Evolutionary conservation across 2,797 vertebrate species (phyloP).

Genomic region (Gobionotothen gibberifrons): DNA sequence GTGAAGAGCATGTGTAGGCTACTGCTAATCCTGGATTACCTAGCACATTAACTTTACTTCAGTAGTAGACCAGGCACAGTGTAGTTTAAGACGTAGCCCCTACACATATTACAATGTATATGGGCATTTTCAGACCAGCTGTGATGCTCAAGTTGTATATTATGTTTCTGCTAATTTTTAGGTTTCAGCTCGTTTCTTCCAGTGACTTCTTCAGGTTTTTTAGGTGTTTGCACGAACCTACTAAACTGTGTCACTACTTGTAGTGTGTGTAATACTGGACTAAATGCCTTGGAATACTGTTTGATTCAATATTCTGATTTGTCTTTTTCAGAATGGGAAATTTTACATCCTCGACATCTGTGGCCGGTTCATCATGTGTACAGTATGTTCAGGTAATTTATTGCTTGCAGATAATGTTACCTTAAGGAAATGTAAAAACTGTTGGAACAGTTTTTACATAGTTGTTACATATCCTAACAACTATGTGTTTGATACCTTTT

Average conservation of each 20-base stretch:
- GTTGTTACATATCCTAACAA: neutral
- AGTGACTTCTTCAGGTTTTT: conserved; percentile 37
- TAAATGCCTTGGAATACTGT: neutral
- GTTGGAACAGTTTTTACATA: neutral
- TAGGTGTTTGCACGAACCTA: conserved; percentile 49
- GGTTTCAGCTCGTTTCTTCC: conserved; percentile 13
- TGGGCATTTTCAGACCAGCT: conserved; percentile 12
- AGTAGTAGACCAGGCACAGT: neutral
- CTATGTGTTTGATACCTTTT: neutral
- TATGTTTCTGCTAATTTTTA: conserved; percentile 33
- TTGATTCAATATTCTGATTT: conserved; percentile 2
- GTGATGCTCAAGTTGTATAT: conserved; percentile 27
- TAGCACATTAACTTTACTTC: neutral
- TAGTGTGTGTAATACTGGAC: neutral
- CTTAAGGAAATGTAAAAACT: neutral
- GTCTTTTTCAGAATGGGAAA: conserved; percentile 84
- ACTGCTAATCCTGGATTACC: conserved; percentile 73
- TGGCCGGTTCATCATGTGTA: conserved; percentile 64
- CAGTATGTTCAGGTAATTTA: conserved; percentile 80
- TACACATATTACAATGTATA: neutral
- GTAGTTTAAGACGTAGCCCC: neutral
- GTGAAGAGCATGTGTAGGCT: conserved; percentile 20
- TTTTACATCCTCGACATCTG: conserved; percentile 68
- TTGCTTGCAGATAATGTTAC: neutral
- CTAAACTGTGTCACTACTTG: neutral